Evolutionary conservation across 1,140 invertebrate genomes (phyloP).

Genomic region (Galleria mellonella): DNA sequence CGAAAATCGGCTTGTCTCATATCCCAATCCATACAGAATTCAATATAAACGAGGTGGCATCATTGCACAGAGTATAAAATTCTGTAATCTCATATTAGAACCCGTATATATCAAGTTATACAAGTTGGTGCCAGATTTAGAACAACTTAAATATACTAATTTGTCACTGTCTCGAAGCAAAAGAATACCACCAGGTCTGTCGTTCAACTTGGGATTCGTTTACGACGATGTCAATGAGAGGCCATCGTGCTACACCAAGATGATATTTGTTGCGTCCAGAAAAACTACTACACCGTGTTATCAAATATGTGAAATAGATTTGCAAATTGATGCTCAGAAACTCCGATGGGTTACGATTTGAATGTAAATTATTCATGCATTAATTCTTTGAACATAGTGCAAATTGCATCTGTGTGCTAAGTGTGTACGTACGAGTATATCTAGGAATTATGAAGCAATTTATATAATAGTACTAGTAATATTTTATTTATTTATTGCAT

Average conservation of each 20-base stretch:
- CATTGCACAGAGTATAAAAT: slow-evolving; percentile 41
- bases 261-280: slow-evolving; percentile 50
- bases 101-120: slow-evolving; percentile 47
- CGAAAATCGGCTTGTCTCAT: slow-evolving; percentile 43
- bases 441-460: too few relatives aligned
- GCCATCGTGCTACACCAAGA: slow-evolving; percentile 31
- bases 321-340: slow-evolving; percentile 39
- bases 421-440: too few relatives aligned
- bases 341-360: slow-evolving; percentile 19
- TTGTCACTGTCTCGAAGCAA: slow-evolving; percentile 42
- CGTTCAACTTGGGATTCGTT: slow-evolving; percentile 41
- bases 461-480: too few relatives aligned
- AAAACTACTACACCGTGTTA: slow-evolving; percentile 54
- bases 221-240: slow-evolving; percentile 51
- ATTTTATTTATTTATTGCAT: too few relatives aligned
- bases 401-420: too few relatives aligned
- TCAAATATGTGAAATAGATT: slow-evolving; percentile 53
- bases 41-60: slow-evolving; percentile 40
- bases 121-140: slow-evolving; percentile 46
- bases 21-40: slow-evolving; percentile 36
- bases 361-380: too few relatives aligned
- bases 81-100: slow-evolving; percentile 43
- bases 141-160: slow-evolving; percentile 53
- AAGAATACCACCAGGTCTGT: slow-evolving; percentile 50
- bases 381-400: too few relatives aligned